Base-by-base conservation (phyloP, 2,888 invertebrate genomes). In the Unio pictorum region DNA sequence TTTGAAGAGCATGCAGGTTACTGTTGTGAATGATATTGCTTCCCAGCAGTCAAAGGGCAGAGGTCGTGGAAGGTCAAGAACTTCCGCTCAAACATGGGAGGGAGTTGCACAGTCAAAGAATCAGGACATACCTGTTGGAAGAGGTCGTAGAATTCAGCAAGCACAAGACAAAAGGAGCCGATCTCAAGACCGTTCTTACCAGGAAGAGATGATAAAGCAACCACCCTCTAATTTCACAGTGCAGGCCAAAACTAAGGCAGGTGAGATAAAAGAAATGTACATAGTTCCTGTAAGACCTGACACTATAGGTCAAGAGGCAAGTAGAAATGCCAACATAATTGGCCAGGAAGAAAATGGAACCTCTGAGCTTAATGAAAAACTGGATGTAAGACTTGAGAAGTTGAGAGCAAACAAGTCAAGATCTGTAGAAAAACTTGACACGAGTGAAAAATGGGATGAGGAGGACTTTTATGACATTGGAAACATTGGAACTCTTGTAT, bases 1-100 rank as follows among this genome's bases (percentile, higher is more conserved):
- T 61, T 72, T 77, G 61, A 81, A 80, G 59, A 80, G 81, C 55
- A 78, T 85, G 73, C 76, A 82, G 71, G 82, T 85, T 8, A 86
- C 84, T 56, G 82, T 85, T 34, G 75, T 79, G 2, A 81, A 78
- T 71, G 76, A 78, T 17, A 61, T 58, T 28, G 64, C 59, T 56
- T 8, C 63, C 23, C 11, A 64, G 45, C 28, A 55, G 60, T 26
- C 54, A 28, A 58, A 65, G 17, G 28, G 34, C 23, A 23, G 23
- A 18, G 55, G 28, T 54, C 20, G 30, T 45, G 58, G 55, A 30
- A 63, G 54, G 60, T 61, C 64, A 18, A 71, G 69, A 64, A 61
- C 57, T n/a, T 30, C 66, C 54, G 66, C 69, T 17, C 64, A 69
- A 55, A 69, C 63, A 69, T 61, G 59, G 58, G 64, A 65, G 15